Conservation (phyloP, 35 echinoderm and acorn worm genomes). For the Eucidaris tribuloides region DNA sequence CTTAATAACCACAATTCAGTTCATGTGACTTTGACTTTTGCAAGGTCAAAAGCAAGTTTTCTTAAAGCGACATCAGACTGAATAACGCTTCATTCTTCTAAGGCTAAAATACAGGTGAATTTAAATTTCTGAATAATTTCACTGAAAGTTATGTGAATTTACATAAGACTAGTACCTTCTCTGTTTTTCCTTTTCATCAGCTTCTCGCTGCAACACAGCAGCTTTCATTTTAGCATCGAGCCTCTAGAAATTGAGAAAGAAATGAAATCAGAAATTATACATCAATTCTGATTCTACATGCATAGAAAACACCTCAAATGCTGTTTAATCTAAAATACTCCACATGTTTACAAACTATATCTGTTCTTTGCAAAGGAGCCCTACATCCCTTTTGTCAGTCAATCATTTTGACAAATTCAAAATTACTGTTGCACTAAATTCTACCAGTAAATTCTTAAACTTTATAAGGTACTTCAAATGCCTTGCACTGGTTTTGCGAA, state of each 20-base stretch:
- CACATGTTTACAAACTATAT: neutral
- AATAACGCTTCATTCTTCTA: neutral
- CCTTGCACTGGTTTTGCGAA: too few species aligned
- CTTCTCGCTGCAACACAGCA: constrained; percentile 53
- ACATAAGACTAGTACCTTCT: constrained; percentile 38
- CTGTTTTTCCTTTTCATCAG: constrained; percentile 52
- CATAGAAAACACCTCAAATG: neutral
- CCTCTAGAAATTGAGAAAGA: constrained; percentile 25
- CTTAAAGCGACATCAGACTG: neutral
- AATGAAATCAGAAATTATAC: neutral
- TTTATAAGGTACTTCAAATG: too few species aligned
- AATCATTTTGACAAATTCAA: neutral
- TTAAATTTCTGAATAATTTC: neutral
- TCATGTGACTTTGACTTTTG: too few species aligned
- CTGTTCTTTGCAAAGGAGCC: neutral
- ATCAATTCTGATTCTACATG: neutral
- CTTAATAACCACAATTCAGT: too few species aligned
- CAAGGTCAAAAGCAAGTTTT: too few species aligned
- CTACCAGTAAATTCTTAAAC: too few species aligned
- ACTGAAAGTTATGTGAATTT: neutral
- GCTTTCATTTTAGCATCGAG: constrained; percentile 71
- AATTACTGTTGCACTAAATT: too few species aligned
- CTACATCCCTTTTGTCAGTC: neutral
- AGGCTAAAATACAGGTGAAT: neutral
- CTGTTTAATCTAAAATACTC: neutral